Evolutionary conservation across 2,797 vertebrate species (phyloP).

Genomic region (Paguma larvata): DNA sequence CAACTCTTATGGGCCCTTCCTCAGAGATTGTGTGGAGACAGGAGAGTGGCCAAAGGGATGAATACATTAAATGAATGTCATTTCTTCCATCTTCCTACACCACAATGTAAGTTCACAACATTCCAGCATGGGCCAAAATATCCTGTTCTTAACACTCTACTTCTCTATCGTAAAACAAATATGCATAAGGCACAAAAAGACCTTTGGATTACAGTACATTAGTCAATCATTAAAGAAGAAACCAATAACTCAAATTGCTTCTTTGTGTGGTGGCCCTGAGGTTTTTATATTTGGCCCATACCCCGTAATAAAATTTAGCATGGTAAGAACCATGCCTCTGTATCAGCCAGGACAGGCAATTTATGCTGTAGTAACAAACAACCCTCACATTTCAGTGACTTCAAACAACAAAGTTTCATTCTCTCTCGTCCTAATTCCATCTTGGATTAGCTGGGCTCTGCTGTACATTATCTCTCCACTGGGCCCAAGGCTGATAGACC

Average conservation of each 20-base stretch:
- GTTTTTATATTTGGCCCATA: background rate
- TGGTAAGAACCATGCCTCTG: background rate
- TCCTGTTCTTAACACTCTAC: background rate
- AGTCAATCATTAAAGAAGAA: conserved; percentile 4
- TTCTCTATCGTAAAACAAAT: background rate
- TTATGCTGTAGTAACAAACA: conserved; percentile 2
- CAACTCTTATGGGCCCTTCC: background rate
- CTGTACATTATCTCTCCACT: background rate
- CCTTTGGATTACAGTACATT: background rate
- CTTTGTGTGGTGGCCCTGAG: background rate
- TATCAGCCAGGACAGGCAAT: background rate
- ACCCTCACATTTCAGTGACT: background rate
- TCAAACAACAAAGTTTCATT: background rate
- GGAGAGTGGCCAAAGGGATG: background rate
- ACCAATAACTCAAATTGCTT: background rate
- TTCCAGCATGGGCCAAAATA: background rate
- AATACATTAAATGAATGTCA: background rate
- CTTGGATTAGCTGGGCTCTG: background rate
- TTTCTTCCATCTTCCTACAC: background rate
- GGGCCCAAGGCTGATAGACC: background rate
- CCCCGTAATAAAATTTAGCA: background rate
- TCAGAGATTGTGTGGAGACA: background rate
- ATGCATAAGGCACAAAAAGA: background rate
- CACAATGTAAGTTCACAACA: background rate
- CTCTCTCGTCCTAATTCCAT: background rate